phyloP scores from a whole-genome alignment of 2,888 invertebrate genomes.

The Masnerella sp. region DNA sequence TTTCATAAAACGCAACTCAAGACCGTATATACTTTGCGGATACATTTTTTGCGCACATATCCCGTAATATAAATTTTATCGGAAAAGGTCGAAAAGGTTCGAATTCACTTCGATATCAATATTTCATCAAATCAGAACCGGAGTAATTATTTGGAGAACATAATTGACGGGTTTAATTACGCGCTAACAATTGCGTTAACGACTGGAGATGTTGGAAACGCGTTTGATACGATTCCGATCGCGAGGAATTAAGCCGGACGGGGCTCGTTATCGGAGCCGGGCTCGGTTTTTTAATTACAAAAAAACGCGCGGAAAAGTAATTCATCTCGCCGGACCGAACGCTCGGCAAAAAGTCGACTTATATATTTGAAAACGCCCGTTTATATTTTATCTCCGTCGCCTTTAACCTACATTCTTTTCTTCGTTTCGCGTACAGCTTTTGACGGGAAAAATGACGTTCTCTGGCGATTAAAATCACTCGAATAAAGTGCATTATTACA shows the following conservation, averaged over 20 bases:
- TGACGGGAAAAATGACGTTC: conserved; percentile 26
- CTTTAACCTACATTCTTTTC: conserved; percentile 50
- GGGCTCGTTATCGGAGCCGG: too few species aligned
- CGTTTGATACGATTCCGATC: conserved; percentile 14
- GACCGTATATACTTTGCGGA: neutral
- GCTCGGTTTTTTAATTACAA: neutral
- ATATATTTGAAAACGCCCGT: conserved; percentile 18
- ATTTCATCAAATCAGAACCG: neutral
- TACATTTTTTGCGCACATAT: neutral
- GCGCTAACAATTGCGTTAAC: conserved; percentile 21
- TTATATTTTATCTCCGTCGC: conserved; percentile 35
- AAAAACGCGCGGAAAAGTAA: too few species aligned
- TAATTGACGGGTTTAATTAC: conserved; percentile 25
- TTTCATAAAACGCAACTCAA: conserved; percentile 7
- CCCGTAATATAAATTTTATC: too few species aligned
- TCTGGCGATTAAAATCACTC: conserved; percentile 44
- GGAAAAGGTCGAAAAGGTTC: neutral
- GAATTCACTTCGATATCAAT: neutral
- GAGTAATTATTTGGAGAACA: conserved; percentile 21
- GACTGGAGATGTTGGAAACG: conserved; percentile 10
- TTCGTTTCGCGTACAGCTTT: conserved; percentile 44
- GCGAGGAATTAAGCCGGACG: conserved; percentile 1
- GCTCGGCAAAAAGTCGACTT: conserved; percentile 8
- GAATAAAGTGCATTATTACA: conserved; percentile 41
- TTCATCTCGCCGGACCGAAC: too few species aligned